Conservation (phyloP, 2,797 vertebrate species). For the Mycteria americana region DNA sequence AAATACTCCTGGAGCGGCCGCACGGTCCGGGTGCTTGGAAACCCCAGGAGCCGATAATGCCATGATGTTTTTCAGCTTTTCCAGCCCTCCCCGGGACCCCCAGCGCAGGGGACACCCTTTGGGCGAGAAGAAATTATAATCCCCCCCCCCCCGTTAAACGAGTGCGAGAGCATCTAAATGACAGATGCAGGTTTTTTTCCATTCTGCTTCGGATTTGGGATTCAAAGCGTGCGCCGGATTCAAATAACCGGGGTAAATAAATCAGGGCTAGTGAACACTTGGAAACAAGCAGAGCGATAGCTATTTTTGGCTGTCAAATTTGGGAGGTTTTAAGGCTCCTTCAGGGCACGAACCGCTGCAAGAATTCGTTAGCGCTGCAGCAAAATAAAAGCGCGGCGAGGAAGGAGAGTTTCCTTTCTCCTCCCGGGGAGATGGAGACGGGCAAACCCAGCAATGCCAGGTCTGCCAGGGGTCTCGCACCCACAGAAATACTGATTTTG, state of each 20-base stretch:
- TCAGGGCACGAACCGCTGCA: background rate
- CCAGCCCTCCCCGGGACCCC: background rate
- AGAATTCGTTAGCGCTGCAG: background rate
- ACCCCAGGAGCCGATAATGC: background rate
- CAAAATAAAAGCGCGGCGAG: background rate
- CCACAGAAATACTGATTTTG: background rate
- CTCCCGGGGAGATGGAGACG: background rate
- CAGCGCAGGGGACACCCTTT: fast-evolving
- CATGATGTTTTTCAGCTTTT: background rate
- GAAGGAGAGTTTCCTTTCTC: background rate
- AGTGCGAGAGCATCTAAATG: background rate
- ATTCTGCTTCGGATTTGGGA: background rate
- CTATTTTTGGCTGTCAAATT: background rate
- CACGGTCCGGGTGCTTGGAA: background rate
- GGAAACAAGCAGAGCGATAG: background rate
- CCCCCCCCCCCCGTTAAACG: fast-evolving
- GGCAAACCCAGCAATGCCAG: background rate
- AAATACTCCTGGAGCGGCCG: background rate
- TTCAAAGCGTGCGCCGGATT: background rate
- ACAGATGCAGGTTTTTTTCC: background rate
- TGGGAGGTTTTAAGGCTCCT: background rate
- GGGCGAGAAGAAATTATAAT: fast-evolving
- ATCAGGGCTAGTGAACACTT: background rate
- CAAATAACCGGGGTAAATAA: background rate
- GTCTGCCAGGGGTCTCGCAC: fast-evolving